phyloP scores from a whole-genome alignment of 2,888 invertebrate species.

The Chloromyia formosa region DNA sequence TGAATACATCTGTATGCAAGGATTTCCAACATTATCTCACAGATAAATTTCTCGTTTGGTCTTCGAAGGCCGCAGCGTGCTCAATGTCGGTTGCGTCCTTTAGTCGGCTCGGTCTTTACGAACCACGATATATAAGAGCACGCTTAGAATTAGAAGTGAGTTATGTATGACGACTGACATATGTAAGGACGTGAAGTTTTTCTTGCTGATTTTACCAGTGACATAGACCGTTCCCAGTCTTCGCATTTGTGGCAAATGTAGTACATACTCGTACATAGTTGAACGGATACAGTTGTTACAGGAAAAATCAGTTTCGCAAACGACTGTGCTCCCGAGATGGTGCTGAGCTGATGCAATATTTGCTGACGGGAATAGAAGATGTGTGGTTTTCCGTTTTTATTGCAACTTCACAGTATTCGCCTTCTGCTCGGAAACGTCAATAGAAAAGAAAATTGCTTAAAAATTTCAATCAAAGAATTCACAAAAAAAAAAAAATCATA shows the following conservation, averaged over 20 bases:
- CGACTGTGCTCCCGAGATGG: neutral
- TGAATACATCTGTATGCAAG: neutral
- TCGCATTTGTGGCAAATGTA: neutral
- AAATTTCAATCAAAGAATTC: neutral
- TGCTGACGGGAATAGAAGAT: slow-evolving; percentile 1
- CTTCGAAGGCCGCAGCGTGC: neutral
- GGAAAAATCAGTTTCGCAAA: slow-evolving; percentile 22
- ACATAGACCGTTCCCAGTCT: neutral
- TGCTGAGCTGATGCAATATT: slow-evolving; percentile 29
- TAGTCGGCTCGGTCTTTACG: too few relatives aligned
- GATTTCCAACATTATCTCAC: neutral
- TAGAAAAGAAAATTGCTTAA: neutral
- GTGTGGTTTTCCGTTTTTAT: neutral
- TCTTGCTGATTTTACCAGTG: neutral
- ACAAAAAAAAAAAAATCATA: too few relatives aligned
- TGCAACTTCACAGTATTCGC: neutral
- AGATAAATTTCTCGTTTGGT: slow-evolving; percentile 4
- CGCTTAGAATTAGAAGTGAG: neutral
- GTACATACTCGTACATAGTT: neutral
- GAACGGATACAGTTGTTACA: neutral
- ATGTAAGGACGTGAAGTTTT: neutral
- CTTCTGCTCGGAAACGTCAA: neutral
- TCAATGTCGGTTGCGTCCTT: too few relatives aligned
- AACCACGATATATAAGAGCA: too few relatives aligned
- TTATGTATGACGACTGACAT: slow-evolving; percentile 14